These are phyloP conservation scores for Urophycis tenuis DNA, from an alignment of 2,797 vertebrate species.

Conservation along the genomic window DNA sequence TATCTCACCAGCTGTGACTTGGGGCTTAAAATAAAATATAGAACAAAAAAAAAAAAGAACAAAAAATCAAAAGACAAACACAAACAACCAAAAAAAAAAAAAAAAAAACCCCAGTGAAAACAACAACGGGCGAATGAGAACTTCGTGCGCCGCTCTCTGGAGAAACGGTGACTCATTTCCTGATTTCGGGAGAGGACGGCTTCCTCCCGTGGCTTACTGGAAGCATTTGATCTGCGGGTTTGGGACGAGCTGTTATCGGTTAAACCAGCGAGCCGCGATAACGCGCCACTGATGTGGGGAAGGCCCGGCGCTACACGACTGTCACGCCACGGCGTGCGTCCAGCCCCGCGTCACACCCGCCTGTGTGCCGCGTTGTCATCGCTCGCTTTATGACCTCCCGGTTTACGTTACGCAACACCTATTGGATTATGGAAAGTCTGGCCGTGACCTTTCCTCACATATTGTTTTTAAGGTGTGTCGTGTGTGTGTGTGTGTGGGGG, in stretches of 20 bases:
- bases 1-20: background rate
- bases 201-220: conserved; percentile 5
- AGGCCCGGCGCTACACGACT: background rate
- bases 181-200: conserved; percentile 12
- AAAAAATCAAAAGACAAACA: background rate
- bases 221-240: background rate
- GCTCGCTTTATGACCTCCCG: background rate
- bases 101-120: background rate
- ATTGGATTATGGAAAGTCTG: background rate
- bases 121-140: conserved; percentile 7
- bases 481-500: too few relatives aligned
- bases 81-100: background rate
- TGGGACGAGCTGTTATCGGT: conserved; percentile 6
- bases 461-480: background rate
- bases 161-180: conserved; percentile 31
- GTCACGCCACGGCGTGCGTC: too few relatives aligned
- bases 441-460: background rate
- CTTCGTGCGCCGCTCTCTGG: background rate
- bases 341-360: too few relatives aligned
- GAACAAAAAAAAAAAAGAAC: background rate
- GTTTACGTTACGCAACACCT: background rate
- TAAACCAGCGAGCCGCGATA: background rate
- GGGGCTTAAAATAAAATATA: background rate
- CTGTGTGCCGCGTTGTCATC: too few relatives aligned
- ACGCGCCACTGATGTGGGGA: background rate